Conservation (phyloP, 2,113 vertebrate genomes). For the Phycodurus eques region DNA sequence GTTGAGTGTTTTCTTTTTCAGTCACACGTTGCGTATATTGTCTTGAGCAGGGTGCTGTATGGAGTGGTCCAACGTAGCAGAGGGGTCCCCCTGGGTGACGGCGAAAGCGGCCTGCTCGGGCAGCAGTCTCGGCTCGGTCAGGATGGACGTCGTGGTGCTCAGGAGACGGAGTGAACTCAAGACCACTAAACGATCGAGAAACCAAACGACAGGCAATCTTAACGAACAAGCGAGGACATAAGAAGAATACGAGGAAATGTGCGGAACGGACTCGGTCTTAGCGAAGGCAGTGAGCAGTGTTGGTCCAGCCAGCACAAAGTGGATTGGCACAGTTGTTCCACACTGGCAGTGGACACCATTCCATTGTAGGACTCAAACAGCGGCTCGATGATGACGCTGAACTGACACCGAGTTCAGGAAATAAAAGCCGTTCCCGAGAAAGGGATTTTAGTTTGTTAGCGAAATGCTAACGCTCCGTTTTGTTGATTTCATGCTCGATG, state of each 20-base stretch:
- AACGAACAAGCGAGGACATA: background rate
- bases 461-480: background rate
- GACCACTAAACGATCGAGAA: slow-evolving; percentile 73
- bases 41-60: slow-evolving; percentile 38
- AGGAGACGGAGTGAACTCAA: slow-evolving; percentile 91
- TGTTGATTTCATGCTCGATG: background rate
- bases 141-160: slow-evolving; percentile 88
- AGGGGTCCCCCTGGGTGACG: slow-evolving; percentile 68
- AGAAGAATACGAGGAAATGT: background rate
- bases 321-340: slow-evolving; percentile 86
- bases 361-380: slow-evolving; percentile 95
- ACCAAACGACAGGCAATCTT: background rate
- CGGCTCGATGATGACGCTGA: slow-evolving; percentile 92
- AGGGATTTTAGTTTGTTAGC: background rate
- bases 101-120: slow-evolving; percentile 86
- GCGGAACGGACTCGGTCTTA: slow-evolving; percentile 85
- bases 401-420: slow-evolving; percentile 82
- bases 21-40: slow-evolving; percentile 41
- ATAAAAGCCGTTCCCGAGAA: background rate
- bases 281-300: slow-evolving; percentile 86
- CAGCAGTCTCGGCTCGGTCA: slow-evolving; percentile 82
- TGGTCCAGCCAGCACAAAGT: slow-evolving; percentile 93
- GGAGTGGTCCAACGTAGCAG: slow-evolving; percentile 61
- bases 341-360: slow-evolving; percentile 91
- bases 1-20: background rate